Conservation (phyloP, 2,113 vertebrate species). For the Caloenas nicobarica region DNA sequence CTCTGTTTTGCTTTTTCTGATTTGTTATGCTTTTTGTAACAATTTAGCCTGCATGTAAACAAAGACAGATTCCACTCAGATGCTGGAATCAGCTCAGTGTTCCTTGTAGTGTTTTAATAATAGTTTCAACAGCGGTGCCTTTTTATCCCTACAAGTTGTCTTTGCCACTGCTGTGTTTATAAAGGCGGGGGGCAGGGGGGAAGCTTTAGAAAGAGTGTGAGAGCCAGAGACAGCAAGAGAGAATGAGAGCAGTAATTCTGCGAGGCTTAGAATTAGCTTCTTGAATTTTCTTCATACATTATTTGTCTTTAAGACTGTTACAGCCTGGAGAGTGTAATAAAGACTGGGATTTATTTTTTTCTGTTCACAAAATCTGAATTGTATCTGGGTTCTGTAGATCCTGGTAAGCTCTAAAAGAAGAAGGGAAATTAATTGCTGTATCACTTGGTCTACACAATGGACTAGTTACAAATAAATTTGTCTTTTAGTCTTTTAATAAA, state of each 20-base stretch:
- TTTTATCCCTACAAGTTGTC: conserved; percentile 47
- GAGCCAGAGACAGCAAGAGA: not conserved
- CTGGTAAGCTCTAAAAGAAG: conserved; percentile 1
- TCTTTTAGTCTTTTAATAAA: conserved; percentile 32
- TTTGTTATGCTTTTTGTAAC: conserved; percentile 31
- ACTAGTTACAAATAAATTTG: conserved; percentile 26
- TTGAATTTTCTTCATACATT: not conserved
- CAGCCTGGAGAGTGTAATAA: not conserved
- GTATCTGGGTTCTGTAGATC: conserved; percentile 23
- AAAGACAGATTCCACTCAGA: conserved; percentile 2
- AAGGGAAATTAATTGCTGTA: conserved; percentile 46
- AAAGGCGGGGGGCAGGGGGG: not conserved
- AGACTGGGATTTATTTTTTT: conserved; percentile 15
- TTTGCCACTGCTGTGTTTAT: conserved; percentile 29
- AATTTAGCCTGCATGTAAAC: conserved; percentile 32
- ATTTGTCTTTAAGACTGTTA: not conserved
- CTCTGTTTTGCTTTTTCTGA: not conserved
- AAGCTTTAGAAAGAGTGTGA: not conserved
- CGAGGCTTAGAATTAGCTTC: conserved; percentile 25
- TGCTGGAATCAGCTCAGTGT: conserved; percentile 14
- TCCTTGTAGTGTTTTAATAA: conserved; percentile 58
- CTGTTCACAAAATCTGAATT: not conserved
- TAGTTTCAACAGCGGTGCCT: conserved; percentile 25
- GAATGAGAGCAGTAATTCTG: conserved; percentile 25
- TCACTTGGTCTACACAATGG: conserved; percentile 13